Conservation (phyloP, 2,113 vertebrate species). For the Geococcyx californianus region DNA sequence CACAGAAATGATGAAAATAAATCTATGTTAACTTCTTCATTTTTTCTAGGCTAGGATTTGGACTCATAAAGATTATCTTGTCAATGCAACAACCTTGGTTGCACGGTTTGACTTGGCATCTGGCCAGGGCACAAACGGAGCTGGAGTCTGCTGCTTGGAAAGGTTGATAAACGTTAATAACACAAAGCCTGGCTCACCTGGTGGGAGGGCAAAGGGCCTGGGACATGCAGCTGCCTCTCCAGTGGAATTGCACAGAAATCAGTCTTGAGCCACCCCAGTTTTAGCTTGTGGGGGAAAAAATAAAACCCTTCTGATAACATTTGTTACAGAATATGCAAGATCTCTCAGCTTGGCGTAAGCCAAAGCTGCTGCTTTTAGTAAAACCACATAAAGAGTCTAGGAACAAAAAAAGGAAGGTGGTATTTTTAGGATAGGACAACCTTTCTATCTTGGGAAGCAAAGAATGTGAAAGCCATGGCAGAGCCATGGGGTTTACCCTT, state of each 20-base stretch:
- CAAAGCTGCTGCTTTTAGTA: background rate
- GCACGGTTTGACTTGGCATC: background rate
- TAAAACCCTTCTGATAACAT: accelerated
- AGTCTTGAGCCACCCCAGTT: background rate
- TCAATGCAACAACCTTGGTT: background rate
- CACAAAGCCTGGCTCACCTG: background rate
- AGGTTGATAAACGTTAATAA: background rate
- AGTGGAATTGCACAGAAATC: background rate
- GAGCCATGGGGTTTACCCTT: background rate
- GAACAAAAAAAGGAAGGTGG: background rate
- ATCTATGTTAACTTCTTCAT: background rate
- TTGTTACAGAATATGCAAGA: background rate
- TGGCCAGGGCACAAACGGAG: background rate
- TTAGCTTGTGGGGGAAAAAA: background rate
- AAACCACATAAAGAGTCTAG: background rate
- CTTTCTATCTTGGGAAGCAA: background rate
- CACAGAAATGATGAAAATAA: slow-evolving; percentile 18
- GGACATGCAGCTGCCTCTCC: background rate
- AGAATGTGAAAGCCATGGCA: background rate
- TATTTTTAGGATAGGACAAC: background rate
- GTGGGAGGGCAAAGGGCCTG: background rate
- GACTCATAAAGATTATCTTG: slow-evolving; percentile 5
- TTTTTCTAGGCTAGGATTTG: background rate
- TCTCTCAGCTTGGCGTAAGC: background rate
- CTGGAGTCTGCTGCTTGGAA: background rate